Percentiles rank a stretch among this genome's conserved stretches.
These are phyloP conservation scores for Drosophila prostipennis DNA, from an alignment of 2,888 invertebrate species.

Conservation along the genomic window DNA sequence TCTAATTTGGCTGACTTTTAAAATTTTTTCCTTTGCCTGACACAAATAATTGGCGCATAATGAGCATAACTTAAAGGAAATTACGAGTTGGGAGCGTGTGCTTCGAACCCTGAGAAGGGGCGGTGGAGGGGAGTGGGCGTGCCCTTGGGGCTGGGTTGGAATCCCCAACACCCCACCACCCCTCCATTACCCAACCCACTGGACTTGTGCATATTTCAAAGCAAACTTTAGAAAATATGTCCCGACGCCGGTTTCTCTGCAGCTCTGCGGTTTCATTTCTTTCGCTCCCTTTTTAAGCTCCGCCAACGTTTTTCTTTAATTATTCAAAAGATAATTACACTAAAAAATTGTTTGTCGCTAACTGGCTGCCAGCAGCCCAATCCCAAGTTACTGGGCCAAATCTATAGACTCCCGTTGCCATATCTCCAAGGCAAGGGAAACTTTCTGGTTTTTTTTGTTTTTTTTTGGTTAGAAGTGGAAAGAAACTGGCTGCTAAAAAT, in stretches of 20 bases:
- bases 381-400: constrained; percentile 57
- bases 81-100: constrained; percentile 63
- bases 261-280: constrained; percentile 34
- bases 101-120: constrained; percentile 46
- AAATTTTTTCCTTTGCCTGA: constrained; percentile 45
- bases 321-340: constrained; percentile 82
- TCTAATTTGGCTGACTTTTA: constrained; percentile 36
- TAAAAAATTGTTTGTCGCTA: constrained; percentile 63
- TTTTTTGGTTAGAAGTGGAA: not conserved
- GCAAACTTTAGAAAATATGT: constrained; percentile 68
- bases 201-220: constrained; percentile 36
- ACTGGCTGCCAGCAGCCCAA: constrained; percentile 50
- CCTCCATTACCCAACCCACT: not conserved
- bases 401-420: constrained; percentile 60
- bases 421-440: constrained; percentile 20
- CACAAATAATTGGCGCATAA: constrained; percentile 78
- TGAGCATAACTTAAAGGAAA: constrained; percentile 75
- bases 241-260: constrained; percentile 28
- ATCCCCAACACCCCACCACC: not conserved
- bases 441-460: constrained; percentile 6
- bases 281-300: constrained; percentile 59
- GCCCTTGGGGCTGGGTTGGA: constrained; percentile 7
- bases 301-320: constrained; percentile 78
- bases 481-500: constrained; percentile 69
- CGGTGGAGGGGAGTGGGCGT: not conserved